Conservation (phyloP, 1,140 invertebrate species). For the Lamellibrachia luymesi region DNA sequence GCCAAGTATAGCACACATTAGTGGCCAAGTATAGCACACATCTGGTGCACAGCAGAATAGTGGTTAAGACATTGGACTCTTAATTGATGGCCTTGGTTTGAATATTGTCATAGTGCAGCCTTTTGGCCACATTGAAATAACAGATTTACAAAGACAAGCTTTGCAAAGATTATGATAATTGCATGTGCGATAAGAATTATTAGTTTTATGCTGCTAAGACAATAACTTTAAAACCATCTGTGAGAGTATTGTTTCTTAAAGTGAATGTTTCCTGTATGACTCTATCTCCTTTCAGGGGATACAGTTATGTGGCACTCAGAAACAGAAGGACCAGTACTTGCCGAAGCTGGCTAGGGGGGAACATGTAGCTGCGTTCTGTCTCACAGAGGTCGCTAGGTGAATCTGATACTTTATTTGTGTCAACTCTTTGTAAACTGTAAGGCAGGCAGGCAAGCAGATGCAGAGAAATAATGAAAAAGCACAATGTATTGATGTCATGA, state of each 20-base stretch:
- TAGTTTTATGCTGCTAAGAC: neutral
- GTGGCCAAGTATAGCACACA: no score
- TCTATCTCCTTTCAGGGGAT: slow-evolving; percentile 43
- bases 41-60: no score
- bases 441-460: no score
- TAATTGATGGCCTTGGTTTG: no score
- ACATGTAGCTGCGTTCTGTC: slow-evolving; percentile 50
- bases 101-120: no score
- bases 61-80: no score
- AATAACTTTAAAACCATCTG: neutral
- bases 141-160: no score
- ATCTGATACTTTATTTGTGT: neutral
- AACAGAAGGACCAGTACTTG: slow-evolving; percentile 89
- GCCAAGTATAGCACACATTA: no score
- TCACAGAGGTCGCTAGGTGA: slow-evolving; percentile 52
- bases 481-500: neutral
- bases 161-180: neutral
- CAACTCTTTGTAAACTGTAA: no score
- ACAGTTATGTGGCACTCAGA: slow-evolving; percentile 68
- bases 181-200: neutral
- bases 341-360: slow-evolving; percentile 69
- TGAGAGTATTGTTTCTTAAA: neutral
- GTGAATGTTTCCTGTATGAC: slow-evolving; percentile 13
- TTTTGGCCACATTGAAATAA: no score
- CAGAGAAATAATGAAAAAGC: neutral